Percentiles rank a stretch among this genome's conserved stretches.
These are phyloP conservation scores for Muscicapa striata DNA, from an alignment of 2,797 vertebrate genomes.

Conservation along the genomic window DNA sequence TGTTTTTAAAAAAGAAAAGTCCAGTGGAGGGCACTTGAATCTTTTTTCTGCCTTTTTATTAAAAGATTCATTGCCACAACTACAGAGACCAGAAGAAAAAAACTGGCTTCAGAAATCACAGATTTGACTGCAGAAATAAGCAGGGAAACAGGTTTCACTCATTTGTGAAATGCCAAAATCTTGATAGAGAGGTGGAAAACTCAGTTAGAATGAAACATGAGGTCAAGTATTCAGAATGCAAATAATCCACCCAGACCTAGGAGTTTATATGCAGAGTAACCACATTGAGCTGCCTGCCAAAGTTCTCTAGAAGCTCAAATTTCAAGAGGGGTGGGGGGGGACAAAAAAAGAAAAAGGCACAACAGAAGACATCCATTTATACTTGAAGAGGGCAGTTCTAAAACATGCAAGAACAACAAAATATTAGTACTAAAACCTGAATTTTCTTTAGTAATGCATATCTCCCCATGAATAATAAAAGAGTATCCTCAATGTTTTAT, in stretches of 20 bases:
- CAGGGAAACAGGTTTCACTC: neutral
- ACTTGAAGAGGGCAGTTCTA: neutral
- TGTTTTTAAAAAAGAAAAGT: neutral
- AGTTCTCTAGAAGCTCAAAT: neutral
- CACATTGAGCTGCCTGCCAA: neutral
- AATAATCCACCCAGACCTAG: constrained; percentile 36
- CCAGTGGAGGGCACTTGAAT: neutral
- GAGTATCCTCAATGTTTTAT: constrained; percentile 17
- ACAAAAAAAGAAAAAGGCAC: neutral
- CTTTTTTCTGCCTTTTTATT: neutral
- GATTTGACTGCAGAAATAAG: neutral
- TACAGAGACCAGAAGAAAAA: neutral
- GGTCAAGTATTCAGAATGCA: constrained; percentile 20
- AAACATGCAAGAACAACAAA: neutral
- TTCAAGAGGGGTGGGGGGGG: neutral
- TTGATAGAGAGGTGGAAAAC: neutral
- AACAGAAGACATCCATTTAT: neutral
- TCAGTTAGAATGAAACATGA: neutral
- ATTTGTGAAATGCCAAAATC: neutral
- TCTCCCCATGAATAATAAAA: constrained; percentile 27
- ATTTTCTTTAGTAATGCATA: constrained; percentile 4
- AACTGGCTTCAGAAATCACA: neutral
- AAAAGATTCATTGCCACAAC: neutral
- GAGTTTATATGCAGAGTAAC: neutral
- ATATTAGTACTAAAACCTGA: neutral